These are phyloP conservation scores for Tetraodon nigroviridis DNA, from an alignment of 2,113 vertebrate species.

Conservation along the genomic window DNA sequence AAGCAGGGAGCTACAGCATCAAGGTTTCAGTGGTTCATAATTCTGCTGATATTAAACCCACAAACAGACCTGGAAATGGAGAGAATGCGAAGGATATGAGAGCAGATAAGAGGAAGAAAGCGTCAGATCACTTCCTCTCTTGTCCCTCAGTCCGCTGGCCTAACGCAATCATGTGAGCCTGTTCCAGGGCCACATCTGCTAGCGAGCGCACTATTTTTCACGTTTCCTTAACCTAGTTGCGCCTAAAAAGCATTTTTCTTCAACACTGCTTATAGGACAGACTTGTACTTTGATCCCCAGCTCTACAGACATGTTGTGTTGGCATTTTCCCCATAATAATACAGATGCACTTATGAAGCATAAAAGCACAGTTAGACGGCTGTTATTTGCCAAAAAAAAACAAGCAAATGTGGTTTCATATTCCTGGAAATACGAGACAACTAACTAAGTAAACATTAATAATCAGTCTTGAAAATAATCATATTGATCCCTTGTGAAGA, in stretches of 20 bases:
- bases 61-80: background rate
- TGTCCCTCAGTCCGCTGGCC: slow-evolving; percentile 3
- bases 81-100: slow-evolving; percentile 19
- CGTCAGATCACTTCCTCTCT: slow-evolving; percentile 40
- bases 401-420: too few relatives aligned
- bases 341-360: slow-evolving; percentile 1
- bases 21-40: background rate
- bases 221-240: too few relatives aligned
- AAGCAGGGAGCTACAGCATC: background rate
- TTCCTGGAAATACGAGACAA: too few relatives aligned
- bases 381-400: too few relatives aligned
- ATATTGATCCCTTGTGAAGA: background rate
- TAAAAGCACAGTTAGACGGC: background rate
- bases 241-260: background rate
- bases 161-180: slow-evolving; percentile 31
- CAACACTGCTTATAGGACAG: slow-evolving; percentile 3
- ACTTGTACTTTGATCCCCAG: slow-evolving; percentile 46
- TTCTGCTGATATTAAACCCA: slow-evolving; percentile 15
- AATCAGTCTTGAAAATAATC: slow-evolving; percentile 12
- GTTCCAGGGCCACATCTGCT: slow-evolving; percentile 33
- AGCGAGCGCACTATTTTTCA: slow-evolving; percentile 1
- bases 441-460: background rate
- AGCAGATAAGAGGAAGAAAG: slow-evolving; percentile 45
- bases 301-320: background rate
- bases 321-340: slow-evolving; percentile 12